These are phyloP conservation scores for Siderastrea siderea DNA, from an alignment of 92 coral and sea anemone species.

Conservation along the genomic window DNA sequence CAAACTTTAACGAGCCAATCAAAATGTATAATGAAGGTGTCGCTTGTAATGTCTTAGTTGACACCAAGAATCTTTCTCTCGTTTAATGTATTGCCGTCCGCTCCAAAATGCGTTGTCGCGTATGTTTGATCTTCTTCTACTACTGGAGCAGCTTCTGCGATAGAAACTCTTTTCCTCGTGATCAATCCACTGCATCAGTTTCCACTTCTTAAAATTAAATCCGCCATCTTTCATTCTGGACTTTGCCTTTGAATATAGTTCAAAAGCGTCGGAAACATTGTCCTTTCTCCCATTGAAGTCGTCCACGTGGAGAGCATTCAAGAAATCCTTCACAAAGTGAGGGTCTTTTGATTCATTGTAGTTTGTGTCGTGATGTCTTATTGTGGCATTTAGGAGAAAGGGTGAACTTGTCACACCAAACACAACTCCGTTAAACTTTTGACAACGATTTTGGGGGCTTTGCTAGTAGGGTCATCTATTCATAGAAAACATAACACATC, in stretches of 20 bases:
- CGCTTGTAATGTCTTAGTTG: background rate
- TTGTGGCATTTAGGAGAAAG: too few relatives aligned
- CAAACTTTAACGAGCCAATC: constrained; percentile 11
- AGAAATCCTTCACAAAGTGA: too few relatives aligned
- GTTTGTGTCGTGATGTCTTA: too few relatives aligned
- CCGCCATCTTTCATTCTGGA: constrained; percentile 11
- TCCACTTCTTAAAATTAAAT: constrained; percentile 36
- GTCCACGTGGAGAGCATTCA: too few relatives aligned
- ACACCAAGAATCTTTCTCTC: constrained; percentile 20
- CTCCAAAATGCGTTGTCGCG: constrained; percentile 10
- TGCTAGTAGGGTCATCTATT: too few relatives aligned
- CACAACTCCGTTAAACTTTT: too few relatives aligned
- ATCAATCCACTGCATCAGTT: constrained; percentile 14
- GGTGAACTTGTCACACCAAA: too few relatives aligned
- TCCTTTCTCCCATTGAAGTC: constrained; percentile 25
- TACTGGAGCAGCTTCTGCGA: background rate
- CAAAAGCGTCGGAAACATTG: constrained; percentile 4
- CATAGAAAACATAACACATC: too few relatives aligned
- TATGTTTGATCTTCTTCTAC: constrained; percentile 13
- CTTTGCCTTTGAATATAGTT: constrained; percentile 9
- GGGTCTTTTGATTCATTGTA: too few relatives aligned
- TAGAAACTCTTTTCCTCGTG: background rate
- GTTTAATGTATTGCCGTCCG: background rate
- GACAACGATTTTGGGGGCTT: too few relatives aligned
- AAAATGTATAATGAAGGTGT: background rate